phyloP scores from a whole-genome alignment of 2,888 invertebrate genomes.

The Acanthococcus lagerstroemiae region DNA sequence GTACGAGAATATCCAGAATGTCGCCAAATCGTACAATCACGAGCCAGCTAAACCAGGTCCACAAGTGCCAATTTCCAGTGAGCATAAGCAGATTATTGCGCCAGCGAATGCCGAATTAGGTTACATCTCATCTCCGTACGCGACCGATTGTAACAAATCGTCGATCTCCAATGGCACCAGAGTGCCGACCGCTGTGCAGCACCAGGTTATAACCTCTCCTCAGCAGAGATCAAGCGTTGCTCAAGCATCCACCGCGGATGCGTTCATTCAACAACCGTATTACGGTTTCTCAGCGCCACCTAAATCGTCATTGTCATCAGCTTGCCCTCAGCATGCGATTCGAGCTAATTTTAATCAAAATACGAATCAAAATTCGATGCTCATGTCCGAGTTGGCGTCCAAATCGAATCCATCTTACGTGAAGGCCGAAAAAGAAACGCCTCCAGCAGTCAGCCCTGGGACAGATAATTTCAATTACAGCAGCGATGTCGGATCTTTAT shows the following conservation, averaged over 20 bases:
- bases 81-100: slow-evolving; percentile 15
- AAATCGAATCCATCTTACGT: not conserved
- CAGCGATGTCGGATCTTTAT: slow-evolving; percentile 6
- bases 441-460: not conserved
- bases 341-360: not conserved
- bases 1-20: slow-evolving; percentile 55
- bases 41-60: slow-evolving; percentile 45
- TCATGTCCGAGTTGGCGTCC: not conserved
- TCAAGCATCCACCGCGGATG: slow-evolving; percentile 14
- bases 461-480: not conserved
- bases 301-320: not conserved
- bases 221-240: slow-evolving; percentile 26
- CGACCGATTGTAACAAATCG: not conserved
- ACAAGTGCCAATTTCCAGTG: slow-evolving; percentile 41
- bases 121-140: not conserved
- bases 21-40: slow-evolving; percentile 39
- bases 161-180: not conserved
- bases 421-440: not conserved
- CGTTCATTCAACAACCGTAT: slow-evolving; percentile 9
- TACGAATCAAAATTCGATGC: not conserved
- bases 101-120: not conserved
- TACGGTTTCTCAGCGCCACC: slow-evolving; percentile 15
- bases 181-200: slow-evolving; percentile 11
- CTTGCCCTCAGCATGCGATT: too few species aligned
- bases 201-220: slow-evolving; percentile 25